A percentile compares a stretch with the other conserved stretches of the same genome.
Conservation (phyloP, 2,113 vertebrate genomes). For the Xiphophorus couchianus region DNA sequence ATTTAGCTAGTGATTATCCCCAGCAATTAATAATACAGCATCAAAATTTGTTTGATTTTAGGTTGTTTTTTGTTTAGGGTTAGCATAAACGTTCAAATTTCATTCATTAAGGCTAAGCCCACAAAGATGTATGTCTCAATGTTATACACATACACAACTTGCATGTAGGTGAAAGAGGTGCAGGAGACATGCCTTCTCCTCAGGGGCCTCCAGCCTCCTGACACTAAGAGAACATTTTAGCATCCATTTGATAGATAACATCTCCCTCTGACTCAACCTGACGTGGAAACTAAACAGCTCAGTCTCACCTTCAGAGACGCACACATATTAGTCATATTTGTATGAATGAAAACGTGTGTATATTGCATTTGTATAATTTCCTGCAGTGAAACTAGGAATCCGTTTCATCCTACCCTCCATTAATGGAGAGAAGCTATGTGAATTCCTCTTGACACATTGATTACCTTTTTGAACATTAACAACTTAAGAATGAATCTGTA, state of each 20-base stretch:
- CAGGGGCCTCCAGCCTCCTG: constrained; percentile 35
- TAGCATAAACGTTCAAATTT: background rate
- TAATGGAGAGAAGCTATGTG: background rate
- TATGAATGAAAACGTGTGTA: constrained; percentile 14
- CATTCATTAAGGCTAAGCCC: background rate
- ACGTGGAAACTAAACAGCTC: constrained; percentile 56
- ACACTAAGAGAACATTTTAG: constrained; percentile 58
- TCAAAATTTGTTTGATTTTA: no score
- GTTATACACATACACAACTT: constrained; percentile 41
- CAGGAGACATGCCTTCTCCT: constrained; percentile 22
- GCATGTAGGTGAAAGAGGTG: constrained; percentile 44
- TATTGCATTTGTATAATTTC: background rate
- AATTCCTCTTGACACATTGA: background rate
- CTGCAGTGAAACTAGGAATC: background rate
- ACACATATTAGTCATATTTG: constrained; percentile 22
- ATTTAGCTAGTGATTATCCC: no score
- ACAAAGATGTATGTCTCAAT: constrained; percentile 4
- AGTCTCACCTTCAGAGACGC: constrained; percentile 38
- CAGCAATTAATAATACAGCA: no score
- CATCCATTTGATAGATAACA: constrained; percentile 62
- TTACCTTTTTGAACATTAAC: background rate
- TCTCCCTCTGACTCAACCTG: constrained; percentile 58
- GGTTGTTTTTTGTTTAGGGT: background rate
- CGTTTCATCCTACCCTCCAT: background rate
- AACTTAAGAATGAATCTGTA: background rate